phyloP scores from a whole-genome alignment of 2,797 vertebrate species.

The Fratercula arctica region DNA sequence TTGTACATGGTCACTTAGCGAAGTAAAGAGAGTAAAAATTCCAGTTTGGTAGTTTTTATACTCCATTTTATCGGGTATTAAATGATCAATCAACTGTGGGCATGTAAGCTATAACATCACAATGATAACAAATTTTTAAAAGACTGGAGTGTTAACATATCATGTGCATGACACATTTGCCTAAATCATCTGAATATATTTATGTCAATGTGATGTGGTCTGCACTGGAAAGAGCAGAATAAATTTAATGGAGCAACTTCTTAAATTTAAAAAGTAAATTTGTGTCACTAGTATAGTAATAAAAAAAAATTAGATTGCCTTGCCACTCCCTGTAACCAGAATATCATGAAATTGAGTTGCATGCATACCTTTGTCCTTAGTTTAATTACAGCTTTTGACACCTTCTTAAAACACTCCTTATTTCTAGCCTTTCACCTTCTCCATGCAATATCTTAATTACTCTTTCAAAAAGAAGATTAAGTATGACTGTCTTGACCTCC shows the following conservation, averaged over 20 bases:
- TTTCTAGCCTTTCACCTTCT: constrained; percentile 20
- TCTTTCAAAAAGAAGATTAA: constrained; percentile 30
- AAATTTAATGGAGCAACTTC: neutral
- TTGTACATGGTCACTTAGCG: neutral
- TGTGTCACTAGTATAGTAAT: neutral
- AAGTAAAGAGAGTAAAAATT: neutral
- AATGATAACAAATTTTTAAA: neutral
- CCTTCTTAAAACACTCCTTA: constrained; percentile 8
- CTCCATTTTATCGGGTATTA: neutral
- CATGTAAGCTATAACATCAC: neutral
- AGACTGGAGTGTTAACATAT: neutral
- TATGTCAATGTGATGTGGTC: neutral
- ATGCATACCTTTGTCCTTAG: neutral
- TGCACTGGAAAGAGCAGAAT: neutral
- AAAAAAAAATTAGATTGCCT: neutral
- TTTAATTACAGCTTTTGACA: constrained; percentile 12
- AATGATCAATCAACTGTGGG: neutral
- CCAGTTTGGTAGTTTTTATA: neutral
- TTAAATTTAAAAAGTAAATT: neutral
- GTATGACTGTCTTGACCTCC: neutral
- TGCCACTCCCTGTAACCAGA: neutral
- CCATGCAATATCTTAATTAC: constrained; percentile 5
- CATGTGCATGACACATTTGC: neutral
- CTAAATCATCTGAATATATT: neutral
- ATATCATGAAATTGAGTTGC: neutral